A percentile compares a stretch with the other conserved stretches of the same genome.
phyloP scores from a whole-genome alignment of 2,113 vertebrate species.

The Chascanopsetta lugubris region DNA sequence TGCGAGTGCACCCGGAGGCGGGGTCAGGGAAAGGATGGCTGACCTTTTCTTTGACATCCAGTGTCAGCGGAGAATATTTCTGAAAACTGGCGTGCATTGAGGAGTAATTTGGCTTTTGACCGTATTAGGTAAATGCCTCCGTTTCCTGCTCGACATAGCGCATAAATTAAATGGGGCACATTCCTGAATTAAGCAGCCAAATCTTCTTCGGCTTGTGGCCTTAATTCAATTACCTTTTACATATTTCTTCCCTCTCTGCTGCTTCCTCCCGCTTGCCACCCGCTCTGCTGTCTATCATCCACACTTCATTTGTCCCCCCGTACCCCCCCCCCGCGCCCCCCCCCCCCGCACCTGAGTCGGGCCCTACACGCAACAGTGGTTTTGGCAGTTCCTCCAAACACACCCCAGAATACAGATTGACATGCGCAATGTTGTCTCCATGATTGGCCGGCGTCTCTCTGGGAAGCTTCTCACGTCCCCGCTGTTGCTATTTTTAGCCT shows the following conservation, averaged over 20 bases:
- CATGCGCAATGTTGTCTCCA: constrained; percentile 36
- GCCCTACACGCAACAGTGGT: constrained; percentile 20
- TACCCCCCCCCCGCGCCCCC: constrained; percentile 6
- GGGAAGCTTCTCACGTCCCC: constrained; percentile 35
- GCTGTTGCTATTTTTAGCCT: constrained; percentile 54
- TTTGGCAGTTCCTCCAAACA: constrained; percentile 31
- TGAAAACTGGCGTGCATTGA: too few relatives aligned
- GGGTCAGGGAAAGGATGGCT: too few relatives aligned
- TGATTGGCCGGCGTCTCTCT: constrained; percentile 37
- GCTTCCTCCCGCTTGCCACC: background rate
- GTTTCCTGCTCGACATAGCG: too few relatives aligned
- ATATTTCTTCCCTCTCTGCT: background rate
- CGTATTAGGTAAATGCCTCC: too few relatives aligned
- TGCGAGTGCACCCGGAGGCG: too few relatives aligned
- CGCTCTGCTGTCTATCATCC: constrained; percentile 17
- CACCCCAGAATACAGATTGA: constrained; percentile 21
- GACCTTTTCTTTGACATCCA: too few relatives aligned
- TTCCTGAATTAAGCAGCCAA: background rate
- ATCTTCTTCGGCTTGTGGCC: background rate
- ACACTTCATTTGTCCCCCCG: constrained; percentile 6
- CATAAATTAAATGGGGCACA: background rate
- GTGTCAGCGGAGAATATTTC: too few relatives aligned
- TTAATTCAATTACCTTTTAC: background rate
- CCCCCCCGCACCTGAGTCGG: constrained; percentile 1
- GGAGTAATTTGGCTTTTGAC: too few relatives aligned